Evolutionary conservation across 2,113 vertebrate species (phyloP), one percentile per base, ranked within the genome.

Genomic region (Acanthisitta chloris): DNA sequence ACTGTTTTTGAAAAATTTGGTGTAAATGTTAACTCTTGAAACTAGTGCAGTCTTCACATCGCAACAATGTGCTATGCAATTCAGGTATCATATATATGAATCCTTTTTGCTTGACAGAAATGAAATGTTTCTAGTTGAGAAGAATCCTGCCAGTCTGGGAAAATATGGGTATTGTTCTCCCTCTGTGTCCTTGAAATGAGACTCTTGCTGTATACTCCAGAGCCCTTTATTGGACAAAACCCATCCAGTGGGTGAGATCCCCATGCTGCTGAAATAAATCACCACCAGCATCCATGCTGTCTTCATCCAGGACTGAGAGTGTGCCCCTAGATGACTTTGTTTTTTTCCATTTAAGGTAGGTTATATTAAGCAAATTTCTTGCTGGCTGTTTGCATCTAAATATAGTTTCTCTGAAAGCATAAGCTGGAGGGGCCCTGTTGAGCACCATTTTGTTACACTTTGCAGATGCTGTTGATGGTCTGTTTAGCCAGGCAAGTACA

Each of bases 191-290:
- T 66, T 83, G 76, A 62, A 52, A 17, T 29, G 26, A 66, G 25
- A 57, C 31, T 5, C 3, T 70, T 61, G 38, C 38, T 0, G 0
- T 25, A 10, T 10, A 9, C 25, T 74, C 29, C 2, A 7, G 28
- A 77, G 43, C 40, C 28, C 17, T 66, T 70, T 33, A 9, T 4
- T 55, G 65, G 59, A 57, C 51, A 67, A 67, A 67, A 59, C 25
- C 24, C 14, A 24, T 14, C 33, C 19, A 42, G 70, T 20, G 49
- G 38, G 36, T 6, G 17, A 51, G 55, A 70, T 69, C 14, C 26
- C 29, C 3, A 1, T 3, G 25, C 46, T 71, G 34, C 65, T 62
- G 25, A 45, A 45, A 48, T 40, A 66, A 48, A 45, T 74, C 28
- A 24, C 33, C 19, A 34, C 16, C 17, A 14, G 8, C 1, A 1